Evolutionary conservation across 1,140 invertebrate genomes (phyloP), one percentile per base, ranked within the genome.

Genomic region (Helicoverpa zea): DNA sequence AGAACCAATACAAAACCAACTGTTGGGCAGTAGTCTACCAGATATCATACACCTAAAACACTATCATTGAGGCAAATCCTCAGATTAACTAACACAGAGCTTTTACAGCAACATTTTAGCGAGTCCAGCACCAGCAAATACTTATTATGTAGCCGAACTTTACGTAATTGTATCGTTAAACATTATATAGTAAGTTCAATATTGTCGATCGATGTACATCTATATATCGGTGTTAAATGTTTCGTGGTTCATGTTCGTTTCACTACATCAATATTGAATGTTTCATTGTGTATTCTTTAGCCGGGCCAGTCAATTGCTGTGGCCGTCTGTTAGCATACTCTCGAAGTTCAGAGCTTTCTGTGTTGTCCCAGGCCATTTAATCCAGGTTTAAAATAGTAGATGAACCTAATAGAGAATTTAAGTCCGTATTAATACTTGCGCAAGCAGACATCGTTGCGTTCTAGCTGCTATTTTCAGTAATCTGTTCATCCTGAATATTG

Each of bases 141-240:
- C 59, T 59, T 29, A n/a, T 51, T 10, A 23, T 75, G 72, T 75
- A 59, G n/a, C 30, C 35, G 56, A 5, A 59, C 14, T 18, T 30
- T 43, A 54, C 14, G n/a, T 59, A 43, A 61, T 47, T 77, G 59
- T 64, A 77, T 64, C 74, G n/a, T 64, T 77, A 63, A 63, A 51
- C 58, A 73, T 58, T 35, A 30, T 52, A 63, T 77, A 61, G 16
- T 54, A 61, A 64, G 16, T 18, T 80, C 56, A 30, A 61, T 80
- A 70, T 80, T 64, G 68, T 80, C 47, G 66, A 63, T 80, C 68
- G 58, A 70, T 78, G 66, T 77, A 61, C 58, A 72, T 52, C 43
- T 63, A 59, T 35, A 47, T 59, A 59, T 81, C 52, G 52, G 43
- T 81, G 73, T 76, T 76, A 18, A 43, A 76, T 70, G 73, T 76